phyloP scores from a whole-genome alignment of 92 coral and sea anemone species.

The Galaxea fascicularis region DNA sequence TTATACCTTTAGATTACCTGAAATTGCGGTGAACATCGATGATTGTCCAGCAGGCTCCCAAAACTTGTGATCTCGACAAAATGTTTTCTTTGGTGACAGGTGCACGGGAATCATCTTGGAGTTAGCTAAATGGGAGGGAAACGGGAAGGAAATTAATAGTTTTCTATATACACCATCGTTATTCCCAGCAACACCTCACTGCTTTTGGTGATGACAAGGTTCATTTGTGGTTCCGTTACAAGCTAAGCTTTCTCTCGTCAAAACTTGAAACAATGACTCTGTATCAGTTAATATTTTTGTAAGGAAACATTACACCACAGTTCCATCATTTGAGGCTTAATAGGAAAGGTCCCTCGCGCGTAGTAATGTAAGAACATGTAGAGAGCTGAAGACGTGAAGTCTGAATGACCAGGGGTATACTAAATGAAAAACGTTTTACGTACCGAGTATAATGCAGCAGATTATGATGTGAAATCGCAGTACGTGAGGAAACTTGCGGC shows the following conservation, averaged over 20 bases:
- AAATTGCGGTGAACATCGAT: slow-evolving; percentile 64
- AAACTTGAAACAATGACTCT: neutral
- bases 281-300: neutral
- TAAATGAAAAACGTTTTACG: slow-evolving; percentile 28
- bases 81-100: slow-evolving; percentile 69
- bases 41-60: slow-evolving; percentile 78
- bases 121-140: slow-evolving; percentile 53
- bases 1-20: slow-evolving; percentile 61
- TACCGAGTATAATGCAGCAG: slow-evolving; percentile 81
- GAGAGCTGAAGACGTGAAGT: neutral
- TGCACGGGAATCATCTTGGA: slow-evolving; percentile 89
- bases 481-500: slow-evolving; percentile 93
- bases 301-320: neutral
- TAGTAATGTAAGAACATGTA: neutral
- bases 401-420: no score
- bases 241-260: no score
- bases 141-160: neutral
- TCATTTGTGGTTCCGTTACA: no score
- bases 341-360: neutral
- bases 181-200: no score
- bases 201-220: no score
- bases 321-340: neutral
- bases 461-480: slow-evolving; percentile 88
- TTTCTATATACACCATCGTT: neutral
- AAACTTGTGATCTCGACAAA: slow-evolving; percentile 67